Evolutionary conservation across 37 sponge, comb jelly and placozoan species (phyloP).

Genomic region (Hormiphora californensis): DNA sequence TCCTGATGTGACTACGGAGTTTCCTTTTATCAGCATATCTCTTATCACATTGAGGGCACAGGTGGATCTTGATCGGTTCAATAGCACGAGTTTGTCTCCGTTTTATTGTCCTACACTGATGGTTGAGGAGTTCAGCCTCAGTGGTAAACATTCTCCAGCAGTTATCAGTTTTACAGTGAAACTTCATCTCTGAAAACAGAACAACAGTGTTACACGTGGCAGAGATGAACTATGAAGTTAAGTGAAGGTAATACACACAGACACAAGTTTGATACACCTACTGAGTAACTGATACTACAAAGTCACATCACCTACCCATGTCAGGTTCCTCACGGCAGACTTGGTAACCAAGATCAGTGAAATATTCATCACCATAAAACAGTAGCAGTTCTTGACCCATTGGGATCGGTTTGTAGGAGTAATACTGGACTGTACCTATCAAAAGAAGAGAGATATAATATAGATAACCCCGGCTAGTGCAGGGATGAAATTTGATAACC

Average conservation of each 20-base stretch:
- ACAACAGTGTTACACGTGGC: too few species aligned
- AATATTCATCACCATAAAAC: slow-evolving; percentile 35
- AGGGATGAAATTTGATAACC: too few species aligned
- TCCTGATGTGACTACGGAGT: slow-evolving; percentile 2
- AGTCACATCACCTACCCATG: too few species aligned
- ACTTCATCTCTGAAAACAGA: background rate
- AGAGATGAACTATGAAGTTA: too few species aligned
- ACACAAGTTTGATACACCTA: too few species aligned
- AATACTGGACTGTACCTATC: background rate
- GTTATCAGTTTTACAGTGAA: background rate
- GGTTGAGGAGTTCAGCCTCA: background rate
- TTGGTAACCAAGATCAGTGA: background rate
- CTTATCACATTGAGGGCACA: background rate
- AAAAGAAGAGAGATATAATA: background rate
- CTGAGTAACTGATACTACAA: too few species aligned
- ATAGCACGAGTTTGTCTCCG: too few species aligned
- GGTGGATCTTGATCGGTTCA: background rate
- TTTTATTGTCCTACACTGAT: background rate
- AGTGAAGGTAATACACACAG: too few species aligned
- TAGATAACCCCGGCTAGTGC: too few species aligned
- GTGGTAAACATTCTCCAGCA: background rate
- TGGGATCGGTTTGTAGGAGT: slow-evolving; percentile 13
- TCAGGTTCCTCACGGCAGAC: too few species aligned
- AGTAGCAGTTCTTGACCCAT: background rate
- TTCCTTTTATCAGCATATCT: background rate